Evolutionary conservation across 2,888 invertebrate species (phyloP), one percentile per base, ranked within the genome.

Genomic region (Dorcus parallelipipedus): DNA sequence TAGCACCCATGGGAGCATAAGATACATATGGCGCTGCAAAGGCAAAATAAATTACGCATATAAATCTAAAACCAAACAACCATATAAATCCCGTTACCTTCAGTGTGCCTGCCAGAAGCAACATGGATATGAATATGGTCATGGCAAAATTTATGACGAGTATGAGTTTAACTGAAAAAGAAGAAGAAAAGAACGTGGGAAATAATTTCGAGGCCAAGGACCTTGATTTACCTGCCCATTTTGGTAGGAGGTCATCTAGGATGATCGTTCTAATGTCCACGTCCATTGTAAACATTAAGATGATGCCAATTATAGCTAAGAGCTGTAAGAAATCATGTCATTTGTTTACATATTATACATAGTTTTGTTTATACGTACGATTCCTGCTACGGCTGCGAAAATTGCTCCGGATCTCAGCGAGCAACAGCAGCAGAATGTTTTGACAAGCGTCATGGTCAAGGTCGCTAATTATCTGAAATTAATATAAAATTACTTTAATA

Each of bases 1-100:
- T 49, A 90, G 85, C 40, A 93, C 90, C 90, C 91, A 93, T 5
- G 92, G 92, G 54, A 92, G 82, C 91, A 93, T 91, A 71, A 91
- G 76, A 79, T 87, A 89, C 70, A 90, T 88, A 71, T 91, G 89
- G 70, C 88, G 84, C 92, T 92, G 79, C 33, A 53, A 61, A 61
- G 50, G 58, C 50, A 41, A 41, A n/a, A 41, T 41, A 10, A 41
- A 6, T 41, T 41, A 41, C 14, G 41, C 10, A 45, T 8, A 4
- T 23, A 17, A 4, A 45, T 45, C n/a, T 42, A 42, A 42, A 42
- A 42, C 7, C 7, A 42, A 42, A 42, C 42, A 5, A 42, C 7
- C 6, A 6, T 42, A 14, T 42, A 42, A 33, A 33, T 33, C 7
- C 26, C 7, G 73, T 81, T 82, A 93, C 93, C 85, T 86, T 91